Conservation (phyloP, 1,140 invertebrate genomes). For the Conopomorpha cramerella region DNA sequence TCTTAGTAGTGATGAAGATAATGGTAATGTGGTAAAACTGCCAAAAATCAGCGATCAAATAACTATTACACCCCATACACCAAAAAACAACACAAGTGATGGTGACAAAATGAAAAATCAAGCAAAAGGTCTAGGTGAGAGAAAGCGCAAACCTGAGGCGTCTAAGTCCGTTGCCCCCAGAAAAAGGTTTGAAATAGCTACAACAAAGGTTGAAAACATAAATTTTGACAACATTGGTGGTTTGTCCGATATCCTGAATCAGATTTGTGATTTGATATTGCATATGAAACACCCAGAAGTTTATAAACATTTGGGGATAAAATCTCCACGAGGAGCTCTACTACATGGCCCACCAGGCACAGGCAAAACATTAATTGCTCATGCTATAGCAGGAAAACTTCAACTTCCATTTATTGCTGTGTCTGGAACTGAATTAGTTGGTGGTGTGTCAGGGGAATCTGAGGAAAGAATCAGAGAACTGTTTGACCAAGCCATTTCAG, state of each 20-base stretch:
- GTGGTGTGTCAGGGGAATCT: slow-evolving; percentile 94
- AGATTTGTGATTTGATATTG: slow-evolving; percentile 78
- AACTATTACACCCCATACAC: slow-evolving; percentile 50
- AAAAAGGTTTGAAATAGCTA: slow-evolving; percentile 36
- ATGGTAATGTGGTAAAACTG: slow-evolving; percentile 41
- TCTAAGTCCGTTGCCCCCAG: slow-evolving; percentile 25
- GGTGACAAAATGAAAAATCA: slow-evolving; percentile 19
- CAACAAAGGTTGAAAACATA: slow-evolving; percentile 48
- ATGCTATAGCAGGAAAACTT: slow-evolving; percentile 84
- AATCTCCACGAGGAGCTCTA: slow-evolving; percentile 81
- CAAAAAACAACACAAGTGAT: slow-evolving; percentile 27
- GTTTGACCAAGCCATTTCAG: slow-evolving; percentile 80
- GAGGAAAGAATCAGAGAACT: slow-evolving; percentile 90
- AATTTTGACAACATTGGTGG: slow-evolving; percentile 79
- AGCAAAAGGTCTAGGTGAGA: slow-evolving; percentile 20
- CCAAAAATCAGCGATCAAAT: slow-evolving; percentile 55
- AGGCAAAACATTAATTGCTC: slow-evolving; percentile 89
- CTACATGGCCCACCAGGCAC: slow-evolving; percentile 92
- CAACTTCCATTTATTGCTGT: slow-evolving; percentile 81
- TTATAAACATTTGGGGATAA: slow-evolving; percentile 78
- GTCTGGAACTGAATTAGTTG: slow-evolving; percentile 88
- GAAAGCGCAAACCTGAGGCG: slow-evolving; percentile 30
- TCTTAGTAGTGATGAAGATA: slow-evolving; percentile 61
- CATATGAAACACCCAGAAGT: slow-evolving; percentile 86
- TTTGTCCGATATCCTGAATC: slow-evolving; percentile 71